Evolutionary conservation across 2,113 vertebrate genomes (phyloP).

Genomic region (Triplophysa dalaica): DNA sequence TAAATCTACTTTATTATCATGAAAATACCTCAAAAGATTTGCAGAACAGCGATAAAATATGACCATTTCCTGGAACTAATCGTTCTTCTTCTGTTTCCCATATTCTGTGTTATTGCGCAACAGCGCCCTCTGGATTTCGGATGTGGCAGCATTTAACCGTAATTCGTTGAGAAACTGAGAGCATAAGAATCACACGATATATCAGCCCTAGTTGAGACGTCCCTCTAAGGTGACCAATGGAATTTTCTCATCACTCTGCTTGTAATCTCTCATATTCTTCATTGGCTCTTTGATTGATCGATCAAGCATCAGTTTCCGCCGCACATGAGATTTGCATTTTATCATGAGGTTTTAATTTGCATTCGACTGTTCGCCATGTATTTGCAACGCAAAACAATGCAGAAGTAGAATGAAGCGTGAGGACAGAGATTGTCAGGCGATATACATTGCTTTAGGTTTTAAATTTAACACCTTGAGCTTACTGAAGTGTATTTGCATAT

Average conservation of each 20-base stretch:
- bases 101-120: too few relatives aligned
- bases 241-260: neutral
- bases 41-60: too few relatives aligned
- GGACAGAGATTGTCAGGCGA: neutral
- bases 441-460: neutral
- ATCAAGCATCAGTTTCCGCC: neutral
- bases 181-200: too few relatives aligned
- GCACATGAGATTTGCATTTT: constrained; percentile 16
- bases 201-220: too few relatives aligned
- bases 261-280: neutral
- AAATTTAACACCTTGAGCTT: neutral
- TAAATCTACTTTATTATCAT: too few relatives aligned
- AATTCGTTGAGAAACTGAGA: too few relatives aligned
- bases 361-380: neutral
- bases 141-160: too few relatives aligned
- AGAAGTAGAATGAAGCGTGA: neutral
- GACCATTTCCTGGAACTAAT: too few relatives aligned
- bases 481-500: constrained; percentile 9
- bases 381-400: constrained; percentile 43
- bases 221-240: neutral
- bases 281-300: neutral
- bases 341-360: constrained; percentile 15
- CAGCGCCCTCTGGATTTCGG: too few relatives aligned
- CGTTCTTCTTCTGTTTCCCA: too few relatives aligned
- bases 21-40: too few relatives aligned